phyloP scores from a whole-genome alignment of 2,113 vertebrate species.

The Collichthys lucidus region DNA sequence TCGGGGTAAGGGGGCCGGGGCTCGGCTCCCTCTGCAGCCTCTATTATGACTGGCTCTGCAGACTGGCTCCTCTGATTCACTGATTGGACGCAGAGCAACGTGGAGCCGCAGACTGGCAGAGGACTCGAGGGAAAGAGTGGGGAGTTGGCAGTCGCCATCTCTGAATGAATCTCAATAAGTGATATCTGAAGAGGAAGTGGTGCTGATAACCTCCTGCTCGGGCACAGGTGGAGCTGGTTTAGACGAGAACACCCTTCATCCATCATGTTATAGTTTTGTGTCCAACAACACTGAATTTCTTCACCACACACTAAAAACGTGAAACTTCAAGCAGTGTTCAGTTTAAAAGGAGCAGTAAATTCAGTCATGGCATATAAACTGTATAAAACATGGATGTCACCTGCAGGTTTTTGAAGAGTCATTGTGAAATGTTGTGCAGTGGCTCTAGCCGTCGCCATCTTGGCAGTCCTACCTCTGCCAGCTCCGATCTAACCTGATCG shows the following conservation, averaged over 20 bases:
- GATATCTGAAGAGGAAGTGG: conserved; percentile 64
- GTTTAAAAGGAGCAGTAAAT: not conserved
- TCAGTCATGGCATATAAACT: not conserved
- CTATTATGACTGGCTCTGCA: conserved; percentile 85
- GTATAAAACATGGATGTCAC: too few species aligned
- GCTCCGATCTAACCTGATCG: too few species aligned
- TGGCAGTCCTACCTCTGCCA: too few species aligned
- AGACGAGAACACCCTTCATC: not conserved
- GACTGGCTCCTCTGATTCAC: conserved; percentile 86
- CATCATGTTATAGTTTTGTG: not conserved
- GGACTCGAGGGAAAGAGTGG: conserved; percentile 18
- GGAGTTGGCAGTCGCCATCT: conserved; percentile 73
- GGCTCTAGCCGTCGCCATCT: too few species aligned
- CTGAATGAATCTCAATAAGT: conserved; percentile 68
- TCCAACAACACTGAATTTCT: not conserved
- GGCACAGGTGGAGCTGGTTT: conserved; percentile 68
- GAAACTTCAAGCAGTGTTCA: not conserved
- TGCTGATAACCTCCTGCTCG: conserved; percentile 64
- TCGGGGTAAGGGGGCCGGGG: conserved; percentile 40
- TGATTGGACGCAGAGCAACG: conserved; percentile 78
- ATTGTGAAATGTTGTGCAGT: too few species aligned
- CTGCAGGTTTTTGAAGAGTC: too few species aligned
- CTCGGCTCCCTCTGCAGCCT: conserved; percentile 69
- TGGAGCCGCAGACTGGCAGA: conserved; percentile 64
- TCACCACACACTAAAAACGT: not conserved